Conservation (phyloP, 2,113 vertebrate species). For the Geococcyx californianus region DNA sequence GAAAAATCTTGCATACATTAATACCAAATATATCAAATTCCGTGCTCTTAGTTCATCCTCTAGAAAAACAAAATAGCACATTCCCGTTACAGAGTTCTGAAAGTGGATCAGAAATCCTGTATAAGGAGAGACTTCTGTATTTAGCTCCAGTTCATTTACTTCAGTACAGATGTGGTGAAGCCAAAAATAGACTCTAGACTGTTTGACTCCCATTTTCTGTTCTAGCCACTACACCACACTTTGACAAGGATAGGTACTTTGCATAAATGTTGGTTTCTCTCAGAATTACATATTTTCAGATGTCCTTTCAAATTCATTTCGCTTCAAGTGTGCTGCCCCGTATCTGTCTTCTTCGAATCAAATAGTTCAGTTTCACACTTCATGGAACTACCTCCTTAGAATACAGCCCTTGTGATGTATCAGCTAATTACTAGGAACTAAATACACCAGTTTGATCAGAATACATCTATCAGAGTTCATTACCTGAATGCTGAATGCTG, state of each 20-base stretch:
- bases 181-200: conserved; percentile 38
- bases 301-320: conserved; percentile 2
- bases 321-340: neutral
- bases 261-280: neutral
- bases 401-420: neutral
- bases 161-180: conserved; percentile 1
- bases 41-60: neutral
- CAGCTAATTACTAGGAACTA: neutral
- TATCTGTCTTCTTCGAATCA: neutral
- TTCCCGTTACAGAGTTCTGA: neutral
- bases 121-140: conserved; percentile 25
- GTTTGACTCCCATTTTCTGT: conserved; percentile 2
- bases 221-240: neutral
- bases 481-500: neutral
- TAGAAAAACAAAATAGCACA: neutral
- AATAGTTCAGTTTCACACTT: neutral
- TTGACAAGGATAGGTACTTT: neutral
- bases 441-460: neutral
- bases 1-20: neutral
- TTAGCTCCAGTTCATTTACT: conserved; percentile 51
- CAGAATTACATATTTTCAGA: neutral
- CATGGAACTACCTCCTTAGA: neutral
- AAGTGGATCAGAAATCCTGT: conserved; percentile 50
- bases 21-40: neutral
- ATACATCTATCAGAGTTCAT: neutral